Conservation (phyloP, 2,888 invertebrate genomes). For the Lacanobia oleracea region DNA sequence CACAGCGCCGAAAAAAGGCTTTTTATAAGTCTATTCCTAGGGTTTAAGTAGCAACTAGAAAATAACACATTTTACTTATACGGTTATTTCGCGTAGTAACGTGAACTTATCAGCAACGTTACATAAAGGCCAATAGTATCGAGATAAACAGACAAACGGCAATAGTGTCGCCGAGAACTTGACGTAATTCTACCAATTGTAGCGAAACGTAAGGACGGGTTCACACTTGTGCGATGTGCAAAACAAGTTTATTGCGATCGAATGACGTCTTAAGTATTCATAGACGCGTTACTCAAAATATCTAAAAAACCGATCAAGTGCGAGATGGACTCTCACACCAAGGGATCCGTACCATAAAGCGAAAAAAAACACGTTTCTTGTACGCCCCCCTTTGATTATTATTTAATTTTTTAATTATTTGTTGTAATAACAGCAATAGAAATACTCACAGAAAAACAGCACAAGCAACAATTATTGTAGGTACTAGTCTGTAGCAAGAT, state of each 20-base stretch:
- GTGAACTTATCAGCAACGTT: conserved; percentile 32
- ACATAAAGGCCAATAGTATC: conserved; percentile 30
- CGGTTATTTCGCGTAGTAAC: conserved; percentile 19
- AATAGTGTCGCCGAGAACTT: conserved; percentile 32
- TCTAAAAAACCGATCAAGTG: too few relatives aligned
- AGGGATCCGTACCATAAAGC: too few relatives aligned
- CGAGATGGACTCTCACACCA: too few relatives aligned
- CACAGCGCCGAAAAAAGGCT: background rate
- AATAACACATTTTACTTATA: conserved; percentile 18
- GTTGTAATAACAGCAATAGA: too few relatives aligned
- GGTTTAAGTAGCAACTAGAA: background rate
- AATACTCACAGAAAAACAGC: too few relatives aligned
- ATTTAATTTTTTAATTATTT: too few relatives aligned
- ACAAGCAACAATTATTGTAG: too few relatives aligned
- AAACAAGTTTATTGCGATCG: background rate
- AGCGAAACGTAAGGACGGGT: conserved; percentile 26
- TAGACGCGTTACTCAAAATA: too few relatives aligned
- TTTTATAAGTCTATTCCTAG: background rate
- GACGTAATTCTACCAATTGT: conserved; percentile 33
- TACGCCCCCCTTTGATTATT: too few relatives aligned
- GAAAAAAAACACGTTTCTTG: too few relatives aligned
- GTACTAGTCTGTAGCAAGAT: too few relatives aligned
- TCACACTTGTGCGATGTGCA: background rate
- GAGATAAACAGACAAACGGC: conserved; percentile 30
- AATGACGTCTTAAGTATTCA: too few relatives aligned